Evolutionary conservation across 2,797 vertebrate species (phyloP), one percentile per base, ranked within the genome.

Genomic region (Chromobotia macracanthus): DNA sequence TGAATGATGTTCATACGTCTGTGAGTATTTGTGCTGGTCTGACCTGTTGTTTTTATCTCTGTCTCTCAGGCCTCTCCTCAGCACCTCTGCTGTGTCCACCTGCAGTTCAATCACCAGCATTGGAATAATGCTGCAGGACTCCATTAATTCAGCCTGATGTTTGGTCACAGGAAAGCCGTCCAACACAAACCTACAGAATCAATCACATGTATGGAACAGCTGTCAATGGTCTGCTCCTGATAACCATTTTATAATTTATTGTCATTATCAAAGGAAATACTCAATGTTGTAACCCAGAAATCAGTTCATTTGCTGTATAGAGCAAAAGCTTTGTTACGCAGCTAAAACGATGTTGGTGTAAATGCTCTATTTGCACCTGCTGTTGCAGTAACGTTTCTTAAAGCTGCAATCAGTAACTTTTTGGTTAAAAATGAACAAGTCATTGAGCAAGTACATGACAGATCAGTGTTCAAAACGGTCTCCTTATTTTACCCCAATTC

Each of bases 91-190:
- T 55, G 92, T 90, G 78, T 95, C 92, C 72, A 97, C 85, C 58
- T 95, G 85, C 81, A 99, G 87, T 89, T 99, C 97, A 82, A 94
- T 91, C 64, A 97, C 92, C 81, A 94, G 84, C 88, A 94, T 90
- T 63, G 96, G 97, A 83, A 97, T 95, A 84, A 99, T 94, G 82
- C 92, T 93, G 23, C 84, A 87, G 60, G 89, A 89, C 83, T 91
- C 92, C 90, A 99, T 90, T 79, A 97, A 87, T 58, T 90, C 89
- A 56, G 95, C 89, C 75, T 99, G 97, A 80, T 90, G 87, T 66
- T 88, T 88, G 69, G 96, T 97, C 86, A 93, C 84, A 38, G 97
- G 98, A 84, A 95, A 98, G 41, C 96, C 97, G 87, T 99, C 97
- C 76, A 99, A 88, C 83, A 99, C 92, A 77, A 95, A 93, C 80